phyloP scores from a whole-genome alignment of 2,113 vertebrate species.

The Calidris pygmaea region DNA sequence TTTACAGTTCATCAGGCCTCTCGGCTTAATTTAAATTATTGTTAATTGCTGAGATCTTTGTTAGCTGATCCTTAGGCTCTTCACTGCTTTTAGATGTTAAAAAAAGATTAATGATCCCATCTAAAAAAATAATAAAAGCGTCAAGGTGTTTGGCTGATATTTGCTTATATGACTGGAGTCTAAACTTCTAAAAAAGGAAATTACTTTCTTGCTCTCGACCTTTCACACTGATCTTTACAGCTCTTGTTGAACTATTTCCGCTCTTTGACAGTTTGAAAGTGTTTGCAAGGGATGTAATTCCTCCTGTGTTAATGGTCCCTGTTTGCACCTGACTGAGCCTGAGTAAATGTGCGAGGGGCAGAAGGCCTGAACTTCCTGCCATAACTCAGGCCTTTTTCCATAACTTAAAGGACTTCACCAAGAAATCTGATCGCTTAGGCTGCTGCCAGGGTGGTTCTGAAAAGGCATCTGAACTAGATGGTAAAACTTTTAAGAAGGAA shows the following conservation, averaged over 20 bases:
- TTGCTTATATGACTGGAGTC: not conserved
- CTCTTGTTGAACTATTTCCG: not conserved
- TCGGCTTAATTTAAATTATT: not conserved
- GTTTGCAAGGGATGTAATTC: not conserved
- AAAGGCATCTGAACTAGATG: not conserved
- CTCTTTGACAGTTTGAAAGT: not conserved
- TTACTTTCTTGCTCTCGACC: not conserved
- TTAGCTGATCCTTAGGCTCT: not conserved
- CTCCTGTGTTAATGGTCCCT: not conserved
- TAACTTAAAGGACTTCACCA: not conserved
- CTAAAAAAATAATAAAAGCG: not conserved
- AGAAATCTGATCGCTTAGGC: not conserved
- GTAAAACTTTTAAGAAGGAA: not conserved
- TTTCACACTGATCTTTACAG: not conserved
- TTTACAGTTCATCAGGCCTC: not conserved
- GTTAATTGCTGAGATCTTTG: not conserved
- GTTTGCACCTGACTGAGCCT: not conserved
- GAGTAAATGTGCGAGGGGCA: not conserved
- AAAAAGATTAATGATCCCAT: not conserved
- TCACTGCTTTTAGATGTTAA: not conserved
- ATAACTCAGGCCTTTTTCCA: not conserved
- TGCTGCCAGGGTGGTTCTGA: not conserved
- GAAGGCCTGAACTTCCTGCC: not conserved
- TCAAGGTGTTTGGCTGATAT: not conserved
- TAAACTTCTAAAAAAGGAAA: not conserved